Evolutionary conservation across 2,113 vertebrate genomes (phyloP), one percentile per base, ranked within the genome.

Genomic region (Gallinago jamesoni): DNA sequence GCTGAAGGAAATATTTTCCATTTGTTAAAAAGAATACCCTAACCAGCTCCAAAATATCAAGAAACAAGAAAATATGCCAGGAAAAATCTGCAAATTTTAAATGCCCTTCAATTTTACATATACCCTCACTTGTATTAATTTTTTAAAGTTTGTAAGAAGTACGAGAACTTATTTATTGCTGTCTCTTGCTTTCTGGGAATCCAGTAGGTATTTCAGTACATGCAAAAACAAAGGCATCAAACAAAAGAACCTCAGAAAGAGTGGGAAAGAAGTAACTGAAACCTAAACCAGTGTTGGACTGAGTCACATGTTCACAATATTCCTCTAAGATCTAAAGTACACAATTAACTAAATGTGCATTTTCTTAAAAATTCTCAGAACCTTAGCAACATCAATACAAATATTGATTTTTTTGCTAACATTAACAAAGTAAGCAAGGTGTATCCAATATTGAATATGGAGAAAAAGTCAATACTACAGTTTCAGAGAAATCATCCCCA

Each of bases 381-480:
- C 13, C 21, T 28, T 94, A 68, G 20, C 41, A 83, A 77, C 7
- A 67, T 90, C 43, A 87, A 20, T 80, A 72, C 22, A 9, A 45
- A 5, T 8, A 90, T 15, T 78, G 59, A 47, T 95, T 84, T 90
- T 95, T 83, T 72, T 72, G 22, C 9, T 76, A 72, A 68, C 22
- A 47, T 86, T 82, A 92, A 82, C 22, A 94, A 91, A 89, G 41
- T 60, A 83, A 93, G 14, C 33, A 93, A 94, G 28, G 24, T 80
- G 8, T 43, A 81, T 84, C 23, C 21, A 81, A 27, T 74, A 87
- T 45, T 66, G 10, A 94, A 55, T 72, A 85, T 24, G 72, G 39
- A 52, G 43, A 62, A 67, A 91, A 64, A 56, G 9, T 62, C 21
- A 0, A 59, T 76, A 76, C 16, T 68, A 66, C 8, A 55, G 13